Conservation (phyloP, 2,113 vertebrate species). For the Plectropomus leopardus region DNA sequence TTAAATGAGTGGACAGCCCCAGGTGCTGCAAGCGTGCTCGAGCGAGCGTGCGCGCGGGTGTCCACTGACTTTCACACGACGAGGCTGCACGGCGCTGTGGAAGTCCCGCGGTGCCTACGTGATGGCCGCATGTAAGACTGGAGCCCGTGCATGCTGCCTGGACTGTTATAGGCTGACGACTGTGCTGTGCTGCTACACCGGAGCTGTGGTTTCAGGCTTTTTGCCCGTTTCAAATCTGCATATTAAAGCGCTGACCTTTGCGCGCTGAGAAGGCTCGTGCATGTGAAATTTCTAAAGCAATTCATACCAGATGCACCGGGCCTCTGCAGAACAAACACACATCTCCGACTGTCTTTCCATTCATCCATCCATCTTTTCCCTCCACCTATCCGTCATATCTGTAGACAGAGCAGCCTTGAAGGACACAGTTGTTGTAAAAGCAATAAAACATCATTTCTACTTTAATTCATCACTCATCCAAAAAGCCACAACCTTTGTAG, state of each 20-base stretch:
- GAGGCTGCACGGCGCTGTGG: conserved; percentile 11
- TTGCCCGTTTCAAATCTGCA: conserved; percentile 41
- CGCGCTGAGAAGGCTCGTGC: conserved; percentile 22
- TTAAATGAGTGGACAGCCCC: conserved; percentile 56
- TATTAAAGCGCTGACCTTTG: conserved; percentile 64
- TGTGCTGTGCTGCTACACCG: conserved; percentile 8
- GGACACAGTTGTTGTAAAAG: background rate
- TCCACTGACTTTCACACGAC: conserved; percentile 27
- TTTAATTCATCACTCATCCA: conserved; percentile 10
- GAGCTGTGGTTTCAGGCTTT: conserved; percentile 28
- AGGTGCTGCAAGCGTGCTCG: conserved; percentile 54
- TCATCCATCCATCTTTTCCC: background rate
- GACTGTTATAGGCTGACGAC: conserved; percentile 13
- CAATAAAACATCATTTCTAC: background rate
- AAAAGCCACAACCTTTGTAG: conserved; percentile 37
- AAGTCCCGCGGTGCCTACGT: conserved; percentile 29
- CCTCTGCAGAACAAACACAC: conserved; percentile 11
- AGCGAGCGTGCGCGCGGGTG: background rate
- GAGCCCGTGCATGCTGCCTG: conserved; percentile 15
- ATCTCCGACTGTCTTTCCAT: background rate
- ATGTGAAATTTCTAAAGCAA: conserved; percentile 3
- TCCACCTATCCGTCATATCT: background rate
- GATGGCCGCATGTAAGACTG: background rate
- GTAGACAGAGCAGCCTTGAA: background rate
- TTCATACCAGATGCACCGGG: background rate